These are phyloP conservation scores for Otus sunia DNA, from an alignment of 2,113 vertebrate species.

Conservation along the genomic window DNA sequence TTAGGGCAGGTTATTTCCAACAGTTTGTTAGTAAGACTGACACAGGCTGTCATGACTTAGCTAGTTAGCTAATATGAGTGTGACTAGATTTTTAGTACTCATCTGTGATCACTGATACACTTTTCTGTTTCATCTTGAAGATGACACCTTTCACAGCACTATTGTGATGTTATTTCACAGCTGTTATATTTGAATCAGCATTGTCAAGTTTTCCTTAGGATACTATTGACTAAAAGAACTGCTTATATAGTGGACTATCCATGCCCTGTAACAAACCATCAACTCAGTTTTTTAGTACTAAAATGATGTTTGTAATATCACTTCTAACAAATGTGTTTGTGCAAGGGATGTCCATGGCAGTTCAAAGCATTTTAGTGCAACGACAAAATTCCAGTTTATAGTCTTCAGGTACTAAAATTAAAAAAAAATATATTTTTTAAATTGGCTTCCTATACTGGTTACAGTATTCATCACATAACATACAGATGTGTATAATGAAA, in stretches of 20 bases:
- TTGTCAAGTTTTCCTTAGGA: neutral
- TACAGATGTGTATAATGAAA: neutral
- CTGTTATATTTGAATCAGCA: neutral
- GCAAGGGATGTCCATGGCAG: neutral
- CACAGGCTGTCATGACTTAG: neutral
- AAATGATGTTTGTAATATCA: neutral
- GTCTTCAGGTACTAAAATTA: neutral
- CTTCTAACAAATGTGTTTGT: neutral
- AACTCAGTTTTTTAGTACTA: neutral
- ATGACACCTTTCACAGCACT: neutral
- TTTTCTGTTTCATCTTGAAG: neutral
- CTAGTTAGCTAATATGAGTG: fast-evolving
- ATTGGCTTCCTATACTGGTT: neutral
- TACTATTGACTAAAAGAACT: neutral
- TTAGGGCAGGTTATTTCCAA: neutral
- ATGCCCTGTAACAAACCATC: neutral
- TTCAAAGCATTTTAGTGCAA: neutral
- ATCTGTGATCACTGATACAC: neutral
- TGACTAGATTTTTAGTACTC: neutral
- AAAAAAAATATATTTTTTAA: neutral
- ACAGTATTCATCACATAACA: neutral
- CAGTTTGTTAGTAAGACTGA: neutral
- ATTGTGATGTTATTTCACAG: neutral
- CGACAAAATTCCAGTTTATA: neutral
- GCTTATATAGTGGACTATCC: neutral